phyloP scores from a whole-genome alignment of 2,113 vertebrate species.

The Mastomys coucha region DNA sequence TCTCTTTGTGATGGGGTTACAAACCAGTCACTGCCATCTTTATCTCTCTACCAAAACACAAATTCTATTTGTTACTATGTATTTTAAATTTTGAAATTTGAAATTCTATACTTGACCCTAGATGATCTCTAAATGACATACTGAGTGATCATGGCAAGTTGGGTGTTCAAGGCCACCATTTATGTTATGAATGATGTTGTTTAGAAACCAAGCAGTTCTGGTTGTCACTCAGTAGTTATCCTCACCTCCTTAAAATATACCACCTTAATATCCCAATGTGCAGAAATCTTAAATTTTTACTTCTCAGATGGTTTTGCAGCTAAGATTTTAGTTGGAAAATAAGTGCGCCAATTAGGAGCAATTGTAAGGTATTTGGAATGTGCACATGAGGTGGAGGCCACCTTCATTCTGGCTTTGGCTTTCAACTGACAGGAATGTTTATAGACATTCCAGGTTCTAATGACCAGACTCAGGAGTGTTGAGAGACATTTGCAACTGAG shows the following conservation, averaged over 20 bases:
- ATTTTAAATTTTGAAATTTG: constrained; percentile 28
- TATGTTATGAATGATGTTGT: neutral
- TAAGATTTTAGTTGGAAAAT: constrained; percentile 49
- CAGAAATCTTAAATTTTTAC: neutral
- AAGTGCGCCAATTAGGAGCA: constrained; percentile 34
- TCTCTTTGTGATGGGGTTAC: neutral
- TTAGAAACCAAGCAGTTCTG: neutral
- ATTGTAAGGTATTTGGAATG: constrained; percentile 50
- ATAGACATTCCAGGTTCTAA: constrained; percentile 26
- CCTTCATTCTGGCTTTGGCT: constrained; percentile 19
- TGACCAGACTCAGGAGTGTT: neutral
- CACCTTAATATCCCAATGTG: neutral
- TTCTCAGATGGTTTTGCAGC: constrained; percentile 33
- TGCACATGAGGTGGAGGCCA: constrained; percentile 24
- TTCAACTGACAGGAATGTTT: constrained; percentile 53
- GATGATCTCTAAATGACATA: neutral
- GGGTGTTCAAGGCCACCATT: neutral
- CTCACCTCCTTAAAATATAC: neutral
- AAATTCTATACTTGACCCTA: constrained; percentile 19
- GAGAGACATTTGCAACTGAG: constrained; percentile 13
- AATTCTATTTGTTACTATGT: neutral
- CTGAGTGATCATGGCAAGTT: neutral
- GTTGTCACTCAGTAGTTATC: neutral
- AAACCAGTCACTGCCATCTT: constrained; percentile 19
- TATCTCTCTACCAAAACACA: neutral